A percentile compares a stretch with the other conserved stretches of the same genome.
phyloP scores from a whole-genome alignment of 2,113 vertebrate genomes.

The Heloderma charlesbogerti region DNA sequence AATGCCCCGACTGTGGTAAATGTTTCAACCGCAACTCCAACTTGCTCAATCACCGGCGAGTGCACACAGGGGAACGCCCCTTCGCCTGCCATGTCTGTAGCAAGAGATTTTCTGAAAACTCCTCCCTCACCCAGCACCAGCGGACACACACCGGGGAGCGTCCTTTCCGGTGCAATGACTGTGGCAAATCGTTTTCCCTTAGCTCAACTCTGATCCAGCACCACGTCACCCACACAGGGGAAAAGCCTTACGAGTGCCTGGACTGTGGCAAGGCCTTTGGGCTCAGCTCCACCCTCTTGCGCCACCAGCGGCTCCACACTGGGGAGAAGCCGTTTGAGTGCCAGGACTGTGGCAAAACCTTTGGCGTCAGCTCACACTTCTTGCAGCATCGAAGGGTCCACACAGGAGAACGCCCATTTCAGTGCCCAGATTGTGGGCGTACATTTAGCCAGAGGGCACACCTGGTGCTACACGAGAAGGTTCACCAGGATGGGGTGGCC shows the following conservation, averaged over 20 bases:
- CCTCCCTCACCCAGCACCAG: slow-evolving; percentile 34
- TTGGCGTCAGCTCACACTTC: slow-evolving; percentile 5
- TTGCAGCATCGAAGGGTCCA: neutral
- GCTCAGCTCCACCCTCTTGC: slow-evolving; percentile 16
- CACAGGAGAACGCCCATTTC: neutral
- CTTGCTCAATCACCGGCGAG: slow-evolving; percentile 14
- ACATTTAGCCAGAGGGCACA: slow-evolving; percentile 4
- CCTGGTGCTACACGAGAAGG: slow-evolving; percentile 20
- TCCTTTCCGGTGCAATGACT: slow-evolving; percentile 26
- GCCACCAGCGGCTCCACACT: neutral
- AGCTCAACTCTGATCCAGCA: slow-evolving; percentile 45
- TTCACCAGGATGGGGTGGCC: neutral
- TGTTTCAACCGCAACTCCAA: slow-evolving; percentile 13
- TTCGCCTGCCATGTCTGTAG: neutral
- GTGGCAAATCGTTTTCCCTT: slow-evolving; percentile 30
- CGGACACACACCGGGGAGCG: slow-evolving; percentile 22
- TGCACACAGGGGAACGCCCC: slow-evolving; percentile 9
- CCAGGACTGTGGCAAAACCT: slow-evolving; percentile 20
- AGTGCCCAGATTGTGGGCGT: neutral
- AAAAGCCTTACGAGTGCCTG: slow-evolving; percentile 5
- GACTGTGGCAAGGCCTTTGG: slow-evolving; percentile 27
- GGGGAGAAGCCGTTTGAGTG: slow-evolving; percentile 1
- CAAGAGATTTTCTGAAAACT: slow-evolving; percentile 30
- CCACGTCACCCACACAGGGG: slow-evolving; percentile 27
- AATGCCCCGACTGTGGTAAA: slow-evolving; percentile 2